Conservation (phyloP, 1,140 invertebrate genomes). For the Apis laboriosa region DNA sequence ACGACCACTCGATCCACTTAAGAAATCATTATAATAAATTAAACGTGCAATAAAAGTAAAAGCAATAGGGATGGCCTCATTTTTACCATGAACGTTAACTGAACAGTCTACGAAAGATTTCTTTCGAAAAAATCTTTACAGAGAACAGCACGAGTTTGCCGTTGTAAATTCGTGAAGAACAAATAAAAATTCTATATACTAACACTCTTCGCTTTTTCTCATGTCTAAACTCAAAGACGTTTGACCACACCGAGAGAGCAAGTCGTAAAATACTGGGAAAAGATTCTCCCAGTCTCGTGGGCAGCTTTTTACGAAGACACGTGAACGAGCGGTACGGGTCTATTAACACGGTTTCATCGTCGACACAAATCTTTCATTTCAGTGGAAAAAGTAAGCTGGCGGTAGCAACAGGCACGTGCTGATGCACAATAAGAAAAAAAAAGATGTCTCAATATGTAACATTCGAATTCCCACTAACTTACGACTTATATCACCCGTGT, state of each 20-base stretch:
- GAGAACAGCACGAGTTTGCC: neutral
- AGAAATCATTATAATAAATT: neutral
- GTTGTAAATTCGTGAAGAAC: conserved; percentile 16
- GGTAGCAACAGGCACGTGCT: conserved; percentile 47
- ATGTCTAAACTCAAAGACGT: neutral
- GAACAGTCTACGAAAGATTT: neutral
- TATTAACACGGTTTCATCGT: conserved; percentile 61
- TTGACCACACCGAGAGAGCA: conserved; percentile 20
- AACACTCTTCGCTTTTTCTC: too few species aligned
- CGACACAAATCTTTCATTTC: conserved; percentile 61
- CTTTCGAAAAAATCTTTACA: neutral
- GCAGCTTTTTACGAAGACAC: conserved; percentile 55
- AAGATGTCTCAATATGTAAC: too few species aligned
- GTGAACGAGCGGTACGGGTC: conserved; percentile 52
- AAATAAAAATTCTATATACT: conserved; percentile 34
- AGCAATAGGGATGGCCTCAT: too few species aligned
- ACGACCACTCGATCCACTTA: neutral
- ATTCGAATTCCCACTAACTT: conserved; percentile 2
- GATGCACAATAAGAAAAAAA: conserved; percentile 7
- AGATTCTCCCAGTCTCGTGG: neutral
- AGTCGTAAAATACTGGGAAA: conserved; percentile 54
- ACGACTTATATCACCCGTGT: neutral
- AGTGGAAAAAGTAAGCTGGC: conserved; percentile 35
- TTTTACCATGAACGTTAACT: too few species aligned
- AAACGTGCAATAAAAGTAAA: neutral